A percentile compares a stretch with the other conserved stretches of the same genome.
Conservation (phyloP, 1,140 invertebrate species). For the Papilio polytes region DNA sequence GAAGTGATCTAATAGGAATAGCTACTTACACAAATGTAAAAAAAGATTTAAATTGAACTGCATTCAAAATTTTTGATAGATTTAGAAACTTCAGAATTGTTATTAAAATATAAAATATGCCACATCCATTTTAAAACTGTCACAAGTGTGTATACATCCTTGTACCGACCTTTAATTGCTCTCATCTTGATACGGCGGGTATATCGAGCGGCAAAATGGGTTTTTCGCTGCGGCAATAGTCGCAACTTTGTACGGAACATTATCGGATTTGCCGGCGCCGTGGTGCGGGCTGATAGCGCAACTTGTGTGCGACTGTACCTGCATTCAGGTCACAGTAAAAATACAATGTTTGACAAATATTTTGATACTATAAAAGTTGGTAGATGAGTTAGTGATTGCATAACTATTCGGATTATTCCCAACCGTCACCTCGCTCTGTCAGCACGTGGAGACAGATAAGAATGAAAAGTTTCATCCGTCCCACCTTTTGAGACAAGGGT, state of each 20-base stretch:
- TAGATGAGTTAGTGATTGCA: too few relatives aligned
- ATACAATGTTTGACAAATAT: slow-evolving; percentile 18
- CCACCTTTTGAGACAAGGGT: too few relatives aligned
- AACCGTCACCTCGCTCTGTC: too few relatives aligned
- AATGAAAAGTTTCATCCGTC: too few relatives aligned
- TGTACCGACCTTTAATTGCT: slow-evolving; percentile 78
- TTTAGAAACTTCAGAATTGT: not conserved
- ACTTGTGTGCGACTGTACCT: slow-evolving; percentile 1
- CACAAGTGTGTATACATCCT: slow-evolving; percentile 40
- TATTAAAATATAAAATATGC: slow-evolving; percentile 40
- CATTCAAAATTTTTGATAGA: not conserved
- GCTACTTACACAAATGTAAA: too few relatives aligned
- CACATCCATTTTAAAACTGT: slow-evolving; percentile 54
- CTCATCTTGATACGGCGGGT: slow-evolving; percentile 80
- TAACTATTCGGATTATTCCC: too few relatives aligned
- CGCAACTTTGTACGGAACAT: slow-evolving; percentile 78
- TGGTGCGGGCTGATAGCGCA: slow-evolving; percentile 14
- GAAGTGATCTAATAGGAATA: too few relatives aligned
- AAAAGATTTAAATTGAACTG: not conserved
- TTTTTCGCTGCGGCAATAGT: slow-evolving; percentile 74
- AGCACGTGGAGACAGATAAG: too few relatives aligned
- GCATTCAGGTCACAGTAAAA: slow-evolving; percentile 13
- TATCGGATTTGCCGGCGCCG: slow-evolving; percentile 70
- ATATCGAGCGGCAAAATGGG: slow-evolving; percentile 81
- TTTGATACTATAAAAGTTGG: not conserved